Percentiles rank a stretch among this genome's conserved stretches.
phyloP scores from a whole-genome alignment of 2,113 vertebrate species.

The Zingel zingel region DNA sequence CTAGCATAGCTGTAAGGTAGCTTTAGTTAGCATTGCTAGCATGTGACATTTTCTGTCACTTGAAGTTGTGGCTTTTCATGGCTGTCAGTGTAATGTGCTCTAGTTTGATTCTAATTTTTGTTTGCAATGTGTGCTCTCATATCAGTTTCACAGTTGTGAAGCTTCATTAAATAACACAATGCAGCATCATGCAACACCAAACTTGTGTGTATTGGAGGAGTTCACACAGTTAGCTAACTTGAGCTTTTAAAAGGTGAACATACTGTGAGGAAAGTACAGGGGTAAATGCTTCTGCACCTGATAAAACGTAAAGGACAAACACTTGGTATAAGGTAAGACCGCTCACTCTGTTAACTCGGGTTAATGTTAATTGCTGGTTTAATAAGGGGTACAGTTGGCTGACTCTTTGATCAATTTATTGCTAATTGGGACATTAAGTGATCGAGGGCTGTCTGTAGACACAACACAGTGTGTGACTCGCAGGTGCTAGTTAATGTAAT shows the following conservation, averaged over 20 bases:
- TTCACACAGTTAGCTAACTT: not conserved
- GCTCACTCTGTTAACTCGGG: not conserved
- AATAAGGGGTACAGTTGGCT: not conserved
- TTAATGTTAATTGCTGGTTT: constrained; percentile 23
- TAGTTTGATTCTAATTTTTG: not conserved
- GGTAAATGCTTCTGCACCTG: not conserved
- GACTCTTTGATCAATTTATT: not conserved
- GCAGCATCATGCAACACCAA: too few species aligned
- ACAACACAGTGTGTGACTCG: not conserved
- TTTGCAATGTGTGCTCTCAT: not conserved
- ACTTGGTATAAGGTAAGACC: not conserved
- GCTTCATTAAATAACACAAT: not conserved
- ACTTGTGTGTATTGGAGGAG: not conserved
- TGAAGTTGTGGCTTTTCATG: not conserved
- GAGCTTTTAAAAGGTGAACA: not conserved
- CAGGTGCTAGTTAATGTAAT: not conserved
- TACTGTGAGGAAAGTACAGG: not conserved
- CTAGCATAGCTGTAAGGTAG: not conserved
- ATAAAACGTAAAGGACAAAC: not conserved
- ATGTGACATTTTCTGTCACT: not conserved
- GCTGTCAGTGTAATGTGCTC: not conserved
- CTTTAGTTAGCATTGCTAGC: not conserved
- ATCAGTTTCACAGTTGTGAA: not conserved
- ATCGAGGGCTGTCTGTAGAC: not conserved
- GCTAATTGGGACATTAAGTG: not conserved